Percentiles rank a stretch among this genome's conserved stretches.
Conservation (phyloP, 2,888 invertebrate genomes). For the Biston stratarius region DNA sequence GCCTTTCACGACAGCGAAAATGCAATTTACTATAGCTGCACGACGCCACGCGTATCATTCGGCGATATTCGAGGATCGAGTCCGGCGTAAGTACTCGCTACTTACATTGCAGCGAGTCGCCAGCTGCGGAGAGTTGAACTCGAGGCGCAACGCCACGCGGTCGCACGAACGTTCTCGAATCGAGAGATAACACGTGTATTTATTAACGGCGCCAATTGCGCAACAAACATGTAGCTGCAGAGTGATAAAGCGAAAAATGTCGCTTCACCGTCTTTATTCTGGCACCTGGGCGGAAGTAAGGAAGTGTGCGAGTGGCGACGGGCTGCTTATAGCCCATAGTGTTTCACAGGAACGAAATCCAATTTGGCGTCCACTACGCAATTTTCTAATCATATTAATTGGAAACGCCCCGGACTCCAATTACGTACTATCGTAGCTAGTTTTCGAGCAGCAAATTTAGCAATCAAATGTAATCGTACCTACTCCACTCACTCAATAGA, state of each 20-base stretch:
- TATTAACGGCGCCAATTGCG: conserved; percentile 71
- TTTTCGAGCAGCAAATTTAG: conserved; percentile 52
- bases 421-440: conserved; percentile 62
- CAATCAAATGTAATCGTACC: conserved; percentile 42
- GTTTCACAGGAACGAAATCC: conserved; percentile 64
- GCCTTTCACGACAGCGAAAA: conserved; percentile 78
- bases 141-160: conserved; percentile 69
- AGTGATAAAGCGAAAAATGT: conserved; percentile 55
- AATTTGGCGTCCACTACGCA: conserved; percentile 63
- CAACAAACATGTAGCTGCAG: conserved; percentile 54
- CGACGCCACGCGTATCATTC: conserved; percentile 53
- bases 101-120: conserved; percentile 41
- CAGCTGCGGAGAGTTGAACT: conserved; percentile 50
- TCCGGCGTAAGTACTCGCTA: conserved; percentile 32
- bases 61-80: conserved; percentile 43
- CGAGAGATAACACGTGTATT: conserved; percentile 75
- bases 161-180: conserved; percentile 76
- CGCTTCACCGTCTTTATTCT: conserved; percentile 8
- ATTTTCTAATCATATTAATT: conserved; percentile 72
- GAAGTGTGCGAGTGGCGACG: conserved; percentile 45
- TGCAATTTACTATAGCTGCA: conserved; percentile 67
- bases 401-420: conserved; percentile 63
- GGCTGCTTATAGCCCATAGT: conserved; percentile 53
- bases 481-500: conserved; percentile 46
- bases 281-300: conserved; percentile 22